Evolutionary conservation across 1,140 invertebrate species (phyloP), one percentile per base, ranked within the genome.

Genomic region (Macrobrachium rosenbergii): DNA sequence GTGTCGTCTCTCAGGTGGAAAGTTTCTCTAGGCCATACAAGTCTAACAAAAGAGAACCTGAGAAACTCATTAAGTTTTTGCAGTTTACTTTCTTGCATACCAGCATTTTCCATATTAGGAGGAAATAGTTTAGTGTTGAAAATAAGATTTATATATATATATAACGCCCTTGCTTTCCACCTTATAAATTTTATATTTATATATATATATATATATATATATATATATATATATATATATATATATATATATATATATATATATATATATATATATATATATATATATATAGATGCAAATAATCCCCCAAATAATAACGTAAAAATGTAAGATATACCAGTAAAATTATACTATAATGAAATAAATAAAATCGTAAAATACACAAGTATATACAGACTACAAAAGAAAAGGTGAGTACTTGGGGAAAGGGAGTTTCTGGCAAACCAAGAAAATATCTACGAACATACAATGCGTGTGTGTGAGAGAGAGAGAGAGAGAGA

Each of bases 201-300:
- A 69, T 69, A 69, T 69, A 69, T 69, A 69, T 69, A 69, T 69
- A 69, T 69, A 69, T 69, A 69, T 69, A 69, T 69, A 69, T 69
- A 69, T 69, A 69, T 69, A 69, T 69, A 69, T 17, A 17, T n/a
- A 69, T 69, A 17, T 12, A 17, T 69, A 12, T 69, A n/a, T 17
- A 12, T 69, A 69, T 69, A 69, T 69, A 69, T 69, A 69, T 69
- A 69, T 69, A 69, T 69, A 69, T 69, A 69, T 69, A 5, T 69
- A 69, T 69, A 69, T 69, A 69, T 69, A 69, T 69, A 69, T 69
- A 69, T 69, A 69, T 69, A 69, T 69, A 69, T 69, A 69, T 69
- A 69, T 69, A 69, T 69, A 69, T 69, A 69, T 69, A 69, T 69
- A n/a, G 3, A 69, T 12, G 28, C 28, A 69, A 21, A 69, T 69